These are phyloP conservation scores for Triplophysa rosa DNA, from an alignment of 2,113 vertebrate species.

Conservation along the genomic window DNA sequence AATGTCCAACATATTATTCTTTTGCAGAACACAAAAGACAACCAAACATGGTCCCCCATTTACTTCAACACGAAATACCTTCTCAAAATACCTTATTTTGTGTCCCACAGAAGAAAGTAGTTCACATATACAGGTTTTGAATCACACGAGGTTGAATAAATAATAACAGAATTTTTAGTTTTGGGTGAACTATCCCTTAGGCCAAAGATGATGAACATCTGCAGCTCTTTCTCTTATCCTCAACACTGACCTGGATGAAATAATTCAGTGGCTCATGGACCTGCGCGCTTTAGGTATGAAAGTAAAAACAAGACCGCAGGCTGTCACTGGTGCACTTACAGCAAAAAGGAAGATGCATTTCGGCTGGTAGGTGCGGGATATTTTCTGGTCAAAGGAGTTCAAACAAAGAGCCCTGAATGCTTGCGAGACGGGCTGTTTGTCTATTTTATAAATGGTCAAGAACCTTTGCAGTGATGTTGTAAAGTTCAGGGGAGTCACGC, in stretches of 20 bases:
- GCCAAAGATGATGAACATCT: neutral
- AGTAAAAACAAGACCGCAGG: conserved; percentile 28
- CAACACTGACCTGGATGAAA: conserved; percentile 23
- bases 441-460: conserved; percentile 73
- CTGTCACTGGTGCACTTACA: conserved; percentile 55
- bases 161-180: neutral
- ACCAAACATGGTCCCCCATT: too few species aligned
- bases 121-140: too few species aligned
- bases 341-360: conserved; percentile 53
- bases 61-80: too few species aligned
- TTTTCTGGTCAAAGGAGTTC: conserved; percentile 71
- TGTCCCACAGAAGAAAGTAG: too few species aligned
- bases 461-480: conserved; percentile 51
- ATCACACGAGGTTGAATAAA: too few species aligned
- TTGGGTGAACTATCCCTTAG: neutral
- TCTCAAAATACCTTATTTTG: too few species aligned
- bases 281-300: conserved; percentile 25
- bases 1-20: too few species aligned
- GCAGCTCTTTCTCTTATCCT: neutral
- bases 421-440: conserved; percentile 44
- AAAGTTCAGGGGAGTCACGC: conserved; percentile 46
- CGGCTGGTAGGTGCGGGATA: conserved; percentile 50
- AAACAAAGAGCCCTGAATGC: conserved; percentile 66
- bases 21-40: too few species aligned
- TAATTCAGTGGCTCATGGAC: conserved; percentile 32